These are phyloP conservation scores for Pygocentrus nattereri DNA, from an alignment of 2,797 vertebrate genomes.

Conservation along the genomic window DNA sequence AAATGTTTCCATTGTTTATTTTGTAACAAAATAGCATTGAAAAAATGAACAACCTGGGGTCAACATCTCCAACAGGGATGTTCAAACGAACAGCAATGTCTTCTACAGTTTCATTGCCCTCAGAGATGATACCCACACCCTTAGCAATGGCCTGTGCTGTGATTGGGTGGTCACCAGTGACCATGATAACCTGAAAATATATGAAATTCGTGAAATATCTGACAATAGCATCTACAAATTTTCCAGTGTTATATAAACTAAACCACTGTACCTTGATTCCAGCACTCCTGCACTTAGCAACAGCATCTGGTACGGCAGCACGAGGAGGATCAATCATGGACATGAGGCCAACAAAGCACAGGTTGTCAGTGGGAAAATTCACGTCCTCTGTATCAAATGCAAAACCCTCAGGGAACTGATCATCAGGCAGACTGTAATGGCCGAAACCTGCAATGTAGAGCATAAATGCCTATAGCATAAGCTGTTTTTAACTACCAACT, in stretches of 20 bases:
- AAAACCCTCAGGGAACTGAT: slow-evolving; percentile 85
- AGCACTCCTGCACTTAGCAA: slow-evolving; percentile 88
- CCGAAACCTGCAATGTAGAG: slow-evolving; percentile 80
- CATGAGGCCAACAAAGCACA: slow-evolving; percentile 89
- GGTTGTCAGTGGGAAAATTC: slow-evolving; percentile 86
- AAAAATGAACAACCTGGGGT: slow-evolving; percentile 85
- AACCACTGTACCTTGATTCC: slow-evolving; percentile 84
- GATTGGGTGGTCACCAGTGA: slow-evolving; percentile 97
- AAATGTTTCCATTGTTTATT: neutral
- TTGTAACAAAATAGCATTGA: neutral
- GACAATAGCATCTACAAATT: neutral
- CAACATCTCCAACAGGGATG: slow-evolving; percentile 92
- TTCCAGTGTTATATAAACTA: neutral
- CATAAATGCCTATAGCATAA: neutral
- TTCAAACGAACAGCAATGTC: slow-evolving; percentile 94
- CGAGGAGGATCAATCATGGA: slow-evolving; percentile 91
- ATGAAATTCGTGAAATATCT: neutral
- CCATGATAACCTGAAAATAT: slow-evolving; percentile 91
- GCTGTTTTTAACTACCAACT: neutral
- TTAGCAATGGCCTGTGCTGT: slow-evolving; percentile 97
- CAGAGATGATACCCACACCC: slow-evolving; percentile 95
- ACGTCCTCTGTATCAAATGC: slow-evolving; percentile 84
- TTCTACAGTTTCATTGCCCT: slow-evolving; percentile 94
- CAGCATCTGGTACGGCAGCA: slow-evolving; percentile 88
- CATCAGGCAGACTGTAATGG: slow-evolving; percentile 82